A percentile compares a stretch with the other conserved stretches of the same genome.
Conservation (phyloP, 2,113 vertebrate species). For the Albula goreensis region DNA sequence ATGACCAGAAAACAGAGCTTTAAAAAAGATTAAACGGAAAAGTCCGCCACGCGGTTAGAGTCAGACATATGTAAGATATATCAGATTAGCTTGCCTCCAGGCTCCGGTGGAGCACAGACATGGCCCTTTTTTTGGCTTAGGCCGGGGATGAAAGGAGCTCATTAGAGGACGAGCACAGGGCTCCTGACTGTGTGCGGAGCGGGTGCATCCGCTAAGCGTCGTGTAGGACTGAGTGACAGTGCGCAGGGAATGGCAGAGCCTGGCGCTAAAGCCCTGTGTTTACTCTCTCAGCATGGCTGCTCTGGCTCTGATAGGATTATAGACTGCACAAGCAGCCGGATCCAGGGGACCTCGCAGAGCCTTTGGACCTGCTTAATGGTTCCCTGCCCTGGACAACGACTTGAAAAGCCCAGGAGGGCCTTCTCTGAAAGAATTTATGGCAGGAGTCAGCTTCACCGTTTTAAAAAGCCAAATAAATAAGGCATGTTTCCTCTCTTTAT, state of each 20-base stretch:
- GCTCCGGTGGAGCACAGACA: neutral
- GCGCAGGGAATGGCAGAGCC: neutral
- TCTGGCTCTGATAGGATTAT: slow-evolving; percentile 29
- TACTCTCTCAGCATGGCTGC: slow-evolving; percentile 27
- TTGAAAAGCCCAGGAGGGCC: neutral
- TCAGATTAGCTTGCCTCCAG: neutral
- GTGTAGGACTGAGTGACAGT: slow-evolving; percentile 15
- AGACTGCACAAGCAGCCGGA: slow-evolving; percentile 16
- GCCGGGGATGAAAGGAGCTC: neutral
- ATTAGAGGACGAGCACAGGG: neutral
- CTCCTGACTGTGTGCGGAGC: neutral
- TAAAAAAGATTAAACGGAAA: slow-evolving; percentile 2
- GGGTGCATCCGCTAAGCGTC: neutral
- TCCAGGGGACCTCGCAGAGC: slow-evolving; percentile 25
- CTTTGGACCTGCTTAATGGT: slow-evolving; percentile 17
- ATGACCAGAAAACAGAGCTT: neutral
- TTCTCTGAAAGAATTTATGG: neutral
- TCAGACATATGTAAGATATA: slow-evolving; percentile 1
- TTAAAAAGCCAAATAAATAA: neutral
- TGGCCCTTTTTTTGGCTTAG: neutral
- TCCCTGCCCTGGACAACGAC: neutral
- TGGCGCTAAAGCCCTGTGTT: slow-evolving; percentile 19
- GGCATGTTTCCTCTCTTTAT: neutral
- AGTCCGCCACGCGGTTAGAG: neutral
- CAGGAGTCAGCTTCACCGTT: neutral